These are phyloP conservation scores for Arctocebus calabarensis DNA, from an alignment of 2,797 vertebrate species.

Conservation along the genomic window DNA sequence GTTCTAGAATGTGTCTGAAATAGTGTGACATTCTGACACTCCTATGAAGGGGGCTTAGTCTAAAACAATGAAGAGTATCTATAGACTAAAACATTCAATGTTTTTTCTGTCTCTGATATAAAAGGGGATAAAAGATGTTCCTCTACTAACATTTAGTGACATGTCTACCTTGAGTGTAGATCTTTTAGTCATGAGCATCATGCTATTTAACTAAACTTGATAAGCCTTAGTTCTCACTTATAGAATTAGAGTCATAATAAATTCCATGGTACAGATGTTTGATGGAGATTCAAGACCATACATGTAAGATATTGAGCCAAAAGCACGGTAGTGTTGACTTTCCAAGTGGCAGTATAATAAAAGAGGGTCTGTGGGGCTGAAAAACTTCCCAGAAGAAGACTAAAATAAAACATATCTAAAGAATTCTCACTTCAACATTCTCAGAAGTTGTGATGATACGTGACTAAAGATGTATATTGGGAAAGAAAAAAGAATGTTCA, in stretches of 20 bases:
- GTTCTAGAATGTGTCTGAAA: neutral
- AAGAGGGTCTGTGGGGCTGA: neutral
- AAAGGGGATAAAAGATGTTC: neutral
- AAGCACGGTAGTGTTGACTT: neutral
- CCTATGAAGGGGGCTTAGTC: neutral
- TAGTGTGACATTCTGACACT: neutral
- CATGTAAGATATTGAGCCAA: neutral
- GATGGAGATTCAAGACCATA: neutral
- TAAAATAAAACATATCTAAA: neutral
- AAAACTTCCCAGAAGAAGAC: neutral
- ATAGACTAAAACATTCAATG: neutral
- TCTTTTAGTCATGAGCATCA: neutral
- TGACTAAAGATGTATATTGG: neutral
- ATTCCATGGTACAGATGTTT: neutral
- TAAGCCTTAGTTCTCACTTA: neutral
- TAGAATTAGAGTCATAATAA: neutral
- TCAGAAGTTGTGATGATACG: constrained; percentile 3
- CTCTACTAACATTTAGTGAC: neutral
- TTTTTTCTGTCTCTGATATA: neutral
- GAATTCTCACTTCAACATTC: constrained; percentile 18
- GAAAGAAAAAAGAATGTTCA: constrained; percentile 1
- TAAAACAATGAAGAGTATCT: neutral
- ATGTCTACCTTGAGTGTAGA: neutral
- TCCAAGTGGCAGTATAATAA: neutral
- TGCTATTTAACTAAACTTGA: neutral